A percentile compares a stretch with the other conserved stretches of the same genome.
Conservation (phyloP, 2,797 vertebrate genomes). For the Xenentodon cancila region DNA sequence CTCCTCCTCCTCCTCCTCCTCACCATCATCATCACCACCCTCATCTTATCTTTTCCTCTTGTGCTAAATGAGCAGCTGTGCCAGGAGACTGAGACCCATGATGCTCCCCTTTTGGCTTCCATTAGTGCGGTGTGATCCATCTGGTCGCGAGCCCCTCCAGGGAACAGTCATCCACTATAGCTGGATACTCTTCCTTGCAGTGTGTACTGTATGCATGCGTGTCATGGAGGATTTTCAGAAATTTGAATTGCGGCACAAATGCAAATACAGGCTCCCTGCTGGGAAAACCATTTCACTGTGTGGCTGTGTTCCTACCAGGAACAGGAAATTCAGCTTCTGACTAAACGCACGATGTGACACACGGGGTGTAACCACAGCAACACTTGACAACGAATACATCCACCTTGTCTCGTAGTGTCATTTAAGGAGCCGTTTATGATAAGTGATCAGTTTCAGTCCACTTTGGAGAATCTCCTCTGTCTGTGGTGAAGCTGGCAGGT, state of each 20-base stretch:
- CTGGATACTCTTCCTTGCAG: constrained; percentile 63
- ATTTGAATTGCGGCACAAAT: constrained; percentile 63
- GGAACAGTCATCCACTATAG: constrained; percentile 71
- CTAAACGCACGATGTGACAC: constrained; percentile 34
- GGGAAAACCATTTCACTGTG: constrained; percentile 31
- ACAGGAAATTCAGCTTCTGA: constrained; percentile 46
- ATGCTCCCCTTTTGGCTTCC: constrained; percentile 72
- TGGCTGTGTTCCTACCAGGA: constrained; percentile 48
- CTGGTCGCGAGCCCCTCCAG: constrained; percentile 68
- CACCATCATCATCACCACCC: neutral
- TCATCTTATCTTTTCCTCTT: constrained; percentile 25
- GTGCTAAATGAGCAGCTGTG: constrained; percentile 76
- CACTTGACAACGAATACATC: too few species aligned
- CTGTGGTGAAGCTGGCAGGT: constrained; percentile 38
- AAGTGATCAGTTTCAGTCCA: neutral
- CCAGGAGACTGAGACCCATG: constrained; percentile 66
- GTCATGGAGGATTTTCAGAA: constrained; percentile 23
- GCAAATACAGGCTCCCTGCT: constrained; percentile 49
- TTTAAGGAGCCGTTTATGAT: neutral
- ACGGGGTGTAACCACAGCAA: neutral
- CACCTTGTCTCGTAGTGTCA: neutral
- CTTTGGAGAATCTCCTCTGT: constrained; percentile 20
- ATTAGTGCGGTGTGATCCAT: constrained; percentile 75
- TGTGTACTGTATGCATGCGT: constrained; percentile 47
- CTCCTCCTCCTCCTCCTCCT: neutral